These are phyloP conservation scores for Drosophila funebris DNA, from an alignment of 1,140 invertebrate species.

Conservation along the genomic window DNA sequence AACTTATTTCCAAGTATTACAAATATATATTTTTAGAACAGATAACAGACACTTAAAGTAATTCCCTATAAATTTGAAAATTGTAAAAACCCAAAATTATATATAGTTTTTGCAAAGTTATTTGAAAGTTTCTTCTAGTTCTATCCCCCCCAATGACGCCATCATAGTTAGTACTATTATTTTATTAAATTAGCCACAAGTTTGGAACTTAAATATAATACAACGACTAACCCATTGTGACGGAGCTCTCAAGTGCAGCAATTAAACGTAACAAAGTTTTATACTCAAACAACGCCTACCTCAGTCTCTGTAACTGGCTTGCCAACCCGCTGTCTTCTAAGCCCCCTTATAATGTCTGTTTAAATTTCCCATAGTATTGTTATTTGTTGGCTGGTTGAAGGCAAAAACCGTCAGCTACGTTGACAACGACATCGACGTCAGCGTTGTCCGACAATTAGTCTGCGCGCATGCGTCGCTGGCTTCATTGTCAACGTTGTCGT, in stretches of 20 bases:
- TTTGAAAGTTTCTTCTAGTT: background rate
- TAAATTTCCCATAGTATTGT: conserved; percentile 57
- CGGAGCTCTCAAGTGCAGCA: conserved; percentile 9
- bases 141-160: background rate
- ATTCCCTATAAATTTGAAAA: too few species aligned
- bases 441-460: conserved; percentile 64
- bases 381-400: conserved; percentile 30
- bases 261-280: conserved; percentile 20
- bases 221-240: conserved; percentile 15
- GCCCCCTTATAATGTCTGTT: background rate
- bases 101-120: too few species aligned
- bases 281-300: background rate
- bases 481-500: conserved; percentile 68
- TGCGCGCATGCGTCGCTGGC: conserved; percentile 74
- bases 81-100: too few species aligned
- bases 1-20: too few species aligned
- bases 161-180: background rate
- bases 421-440: background rate
- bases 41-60: too few species aligned
- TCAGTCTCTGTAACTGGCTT: background rate
- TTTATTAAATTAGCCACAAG: conserved; percentile 24
- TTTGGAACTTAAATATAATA: background rate
- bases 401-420: conserved; percentile 16
- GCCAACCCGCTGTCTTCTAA: background rate
- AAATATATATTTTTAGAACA: too few species aligned